Percentiles rank a stretch among this genome's conserved stretches.
phyloP scores from a whole-genome alignment of 2,797 vertebrate genomes.

The Coccyzus lansbergi region DNA sequence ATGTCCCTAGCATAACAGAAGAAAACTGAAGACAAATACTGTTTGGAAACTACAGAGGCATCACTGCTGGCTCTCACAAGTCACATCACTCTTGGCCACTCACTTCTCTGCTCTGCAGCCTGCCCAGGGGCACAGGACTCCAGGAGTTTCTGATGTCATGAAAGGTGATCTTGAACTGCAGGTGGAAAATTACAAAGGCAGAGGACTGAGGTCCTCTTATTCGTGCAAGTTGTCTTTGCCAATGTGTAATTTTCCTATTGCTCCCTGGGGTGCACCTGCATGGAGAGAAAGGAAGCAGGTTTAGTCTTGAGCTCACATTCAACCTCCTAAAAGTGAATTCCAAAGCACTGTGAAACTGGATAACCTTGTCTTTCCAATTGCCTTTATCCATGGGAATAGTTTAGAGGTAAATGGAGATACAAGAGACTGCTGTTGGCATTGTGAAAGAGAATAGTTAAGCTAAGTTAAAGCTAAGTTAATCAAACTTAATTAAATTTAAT shows the following conservation, averaged over 20 bases:
- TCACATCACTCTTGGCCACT: neutral
- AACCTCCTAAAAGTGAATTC: neutral
- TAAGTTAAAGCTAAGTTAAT: neutral
- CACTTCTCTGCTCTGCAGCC: neutral
- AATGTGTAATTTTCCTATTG: accelerated
- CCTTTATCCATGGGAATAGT: accelerated
- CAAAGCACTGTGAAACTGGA: neutral
- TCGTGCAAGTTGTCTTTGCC: neutral
- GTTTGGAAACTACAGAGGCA: neutral
- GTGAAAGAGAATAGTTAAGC: neutral
- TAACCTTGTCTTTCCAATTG: neutral
- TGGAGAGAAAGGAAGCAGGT: neutral
- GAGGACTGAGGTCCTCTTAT: neutral
- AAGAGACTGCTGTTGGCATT: neutral
- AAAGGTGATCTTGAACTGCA: neutral
- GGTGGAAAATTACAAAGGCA: neutral
- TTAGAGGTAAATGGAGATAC: neutral
- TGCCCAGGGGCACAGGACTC: neutral
- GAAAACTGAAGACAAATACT: slow-evolving; percentile 15
- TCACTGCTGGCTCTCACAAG: neutral
- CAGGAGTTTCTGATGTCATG: neutral
- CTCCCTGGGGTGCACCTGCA: accelerated
- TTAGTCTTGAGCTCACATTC: neutral
- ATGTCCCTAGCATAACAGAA: neutral
- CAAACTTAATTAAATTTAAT: neutral